Evolutionary conservation across 2,113 vertebrate species (phyloP), one percentile per base, ranked within the genome.

Genomic region (Salvelinus alpinus): DNA sequence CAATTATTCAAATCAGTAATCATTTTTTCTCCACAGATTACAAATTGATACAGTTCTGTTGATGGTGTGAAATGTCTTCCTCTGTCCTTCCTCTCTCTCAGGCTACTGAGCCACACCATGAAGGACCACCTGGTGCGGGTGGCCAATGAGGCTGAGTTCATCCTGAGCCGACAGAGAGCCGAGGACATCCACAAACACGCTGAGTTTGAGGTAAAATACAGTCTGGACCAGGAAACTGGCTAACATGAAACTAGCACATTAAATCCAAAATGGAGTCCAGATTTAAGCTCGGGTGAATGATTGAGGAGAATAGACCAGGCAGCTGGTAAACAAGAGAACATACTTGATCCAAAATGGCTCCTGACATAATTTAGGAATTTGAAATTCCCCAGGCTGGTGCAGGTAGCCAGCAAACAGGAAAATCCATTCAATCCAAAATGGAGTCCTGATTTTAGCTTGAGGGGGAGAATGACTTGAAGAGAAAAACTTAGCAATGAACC

Each of bases 51-150:
- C 25, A 44, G 51, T 81, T 27, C 78, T 78, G 65, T 1, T 72
- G n/a, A 71, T 24, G 25, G 64, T 71, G 4, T 75, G 70, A 16
- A 12, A 18, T 44, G 16, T 87, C 14, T 84, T 11, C 31, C 54
- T 8, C 73, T 64, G 83, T 66, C 18, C 27, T 64, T 44, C 9
- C 9, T 44, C 38, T 44, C 9, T 59, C 83, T 13, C 83, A 99
- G 98, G 82, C 92, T 99, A 84, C 91, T 99, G 85, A 99, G 98
- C 88, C 98, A 99, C 90, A 99, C 96, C 64, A 99, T 99, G 98
- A 99, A 99, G 91, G 98, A 99, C 87, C 98, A 99, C 87, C 93
- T 99, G 84, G 98, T 99, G 60, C 95, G 98, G 79, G 98, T 99
- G 66, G 97, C 96, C 68, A 99, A 99, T 70, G 98, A 99, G 93